Evolutionary conservation across 2,888 invertebrate genomes (phyloP), one percentile per base, ranked within the genome.

Genomic region (Melipona beecheii): DNA sequence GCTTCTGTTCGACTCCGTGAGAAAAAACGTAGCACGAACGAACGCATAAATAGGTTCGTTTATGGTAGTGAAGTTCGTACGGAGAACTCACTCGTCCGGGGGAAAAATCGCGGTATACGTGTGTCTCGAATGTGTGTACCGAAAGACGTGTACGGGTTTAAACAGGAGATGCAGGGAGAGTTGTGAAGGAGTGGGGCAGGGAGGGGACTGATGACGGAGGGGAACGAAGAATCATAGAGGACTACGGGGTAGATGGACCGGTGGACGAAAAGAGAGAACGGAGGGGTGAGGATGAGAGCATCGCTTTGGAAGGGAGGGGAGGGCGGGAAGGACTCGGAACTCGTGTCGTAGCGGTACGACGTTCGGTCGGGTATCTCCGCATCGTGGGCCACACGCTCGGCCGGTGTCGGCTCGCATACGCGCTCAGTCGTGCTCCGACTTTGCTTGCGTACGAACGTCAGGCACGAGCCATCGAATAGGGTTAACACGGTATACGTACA

Each of bases 381-480:
- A 52, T 80, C 87, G 81, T 76, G 81, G 80, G 86, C 86, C 89
- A 85, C 89, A 87, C 89, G 87, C 84, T 90, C 90, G 88, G 86
- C 83, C 87, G 86, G 84, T 80, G 82, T 89, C 90, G 90, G 89
- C 80, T 87, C 84, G 84, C 86, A 68, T 83, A 86, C 82, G 86
- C 89, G 86, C 78, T 75, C 91, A 92, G 92, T 92, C 91, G 92
- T 91, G 90, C 91, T 92, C 92, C 87, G 91, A 89, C 89, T 87
- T 91, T 89, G 91, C 87, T 90, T 73, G 87, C 84, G 90, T 84
- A 86, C 81, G 85, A 83, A 80, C 52, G 81, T 85, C 11, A 43
- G 58, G 75, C 50, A 68, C 64, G 31, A 68, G 62, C 58, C 13
- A 31, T n/a, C 62, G 0, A n/a, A 60, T 52, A 17, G 56, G 5